phyloP scores from a whole-genome alignment of 2,888 invertebrate genomes.

The Alitta virens region DNA sequence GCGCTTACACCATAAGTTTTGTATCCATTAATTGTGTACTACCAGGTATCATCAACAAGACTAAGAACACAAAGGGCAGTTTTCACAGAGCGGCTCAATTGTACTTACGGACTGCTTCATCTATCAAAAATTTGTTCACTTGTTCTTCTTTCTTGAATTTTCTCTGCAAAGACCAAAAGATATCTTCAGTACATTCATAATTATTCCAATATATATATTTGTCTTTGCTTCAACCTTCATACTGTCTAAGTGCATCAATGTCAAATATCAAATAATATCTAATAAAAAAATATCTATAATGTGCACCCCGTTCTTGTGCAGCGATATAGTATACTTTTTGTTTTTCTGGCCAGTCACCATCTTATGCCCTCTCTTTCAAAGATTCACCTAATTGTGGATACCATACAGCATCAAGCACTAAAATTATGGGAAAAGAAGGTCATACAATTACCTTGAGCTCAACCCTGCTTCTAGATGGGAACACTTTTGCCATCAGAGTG shows the following conservation, averaged over 20 bases:
- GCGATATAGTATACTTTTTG: too few relatives aligned
- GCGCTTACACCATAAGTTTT: neutral
- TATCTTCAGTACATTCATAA: neutral
- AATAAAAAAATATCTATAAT: too few relatives aligned
- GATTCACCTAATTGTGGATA: too few relatives aligned
- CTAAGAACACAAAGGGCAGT: neutral
- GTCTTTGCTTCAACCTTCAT: too few relatives aligned
- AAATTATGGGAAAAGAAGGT: too few relatives aligned
- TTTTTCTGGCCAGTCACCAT: too few relatives aligned
- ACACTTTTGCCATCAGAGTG: constrained; percentile 76
- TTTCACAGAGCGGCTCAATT: too few relatives aligned
- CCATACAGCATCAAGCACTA: too few relatives aligned
- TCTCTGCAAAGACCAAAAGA: constrained; percentile 53
- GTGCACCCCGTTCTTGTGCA: too few relatives aligned
- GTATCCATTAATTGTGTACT: neutral
- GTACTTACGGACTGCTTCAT: constrained; percentile 56
- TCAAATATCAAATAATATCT: too few relatives aligned
- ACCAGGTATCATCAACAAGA: neutral
- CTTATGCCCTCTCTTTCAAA: too few relatives aligned
- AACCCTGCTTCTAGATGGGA: constrained; percentile 74
- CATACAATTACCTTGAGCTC: constrained; percentile 70
- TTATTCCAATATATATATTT: neutral
- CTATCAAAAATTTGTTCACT: constrained; percentile 56
- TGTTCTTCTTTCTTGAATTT: constrained; percentile 91
- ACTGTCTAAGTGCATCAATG: too few relatives aligned